Evolutionary conservation across 2,113 vertebrate species (phyloP), one percentile per base, ranked within the genome.

Genomic region (Macrotis lagotis): DNA sequence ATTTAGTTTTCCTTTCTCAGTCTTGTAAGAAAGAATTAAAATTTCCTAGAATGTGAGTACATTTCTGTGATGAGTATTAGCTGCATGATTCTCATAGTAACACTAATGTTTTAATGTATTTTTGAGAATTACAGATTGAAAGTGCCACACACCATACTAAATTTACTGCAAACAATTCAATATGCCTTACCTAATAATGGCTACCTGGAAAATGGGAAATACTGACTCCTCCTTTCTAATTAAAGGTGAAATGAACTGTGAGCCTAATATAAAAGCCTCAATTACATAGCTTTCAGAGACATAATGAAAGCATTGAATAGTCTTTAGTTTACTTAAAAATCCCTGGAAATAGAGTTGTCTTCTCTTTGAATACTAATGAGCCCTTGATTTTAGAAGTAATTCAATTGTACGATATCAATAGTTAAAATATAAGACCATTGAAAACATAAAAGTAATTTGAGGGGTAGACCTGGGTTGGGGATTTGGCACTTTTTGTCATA

Each of bases 61-160:
- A 94, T 95, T 98, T 95, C 93, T 50, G 0, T 48, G 92, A 92
- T 94, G 44, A 49, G 25, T 95, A 88, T 94, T 95, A 93, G 89
- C 37, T 37, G 19, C 47, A 25, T 91, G 92, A 95, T 93, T 96
- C 89, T 94, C 94, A 6, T 95, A 94, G 94, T 96, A 96, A 93
- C 95, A 74, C 48, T 93, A 89, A 28, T 74, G n/a, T 93, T 97
- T 97, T 93, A 96, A 90, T 48, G 52, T n/a, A n/a, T 97, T 98
- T 96, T 95, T 95, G 91, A 95, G 95, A 96, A 96, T 89, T 91
- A 83, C 51, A 93, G 94, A 96, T 88, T 93, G 96, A 95, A 88
- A 93, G 90, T 95, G 91, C 52, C 51, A 92, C 90, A 96, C 95
- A 48, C 89, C 96, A 3, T 53, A 94, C 94, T 90, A 92, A 93